phyloP scores from a whole-genome alignment of 2,113 vertebrate genomes.

The Madoqua kirkii region DNA sequence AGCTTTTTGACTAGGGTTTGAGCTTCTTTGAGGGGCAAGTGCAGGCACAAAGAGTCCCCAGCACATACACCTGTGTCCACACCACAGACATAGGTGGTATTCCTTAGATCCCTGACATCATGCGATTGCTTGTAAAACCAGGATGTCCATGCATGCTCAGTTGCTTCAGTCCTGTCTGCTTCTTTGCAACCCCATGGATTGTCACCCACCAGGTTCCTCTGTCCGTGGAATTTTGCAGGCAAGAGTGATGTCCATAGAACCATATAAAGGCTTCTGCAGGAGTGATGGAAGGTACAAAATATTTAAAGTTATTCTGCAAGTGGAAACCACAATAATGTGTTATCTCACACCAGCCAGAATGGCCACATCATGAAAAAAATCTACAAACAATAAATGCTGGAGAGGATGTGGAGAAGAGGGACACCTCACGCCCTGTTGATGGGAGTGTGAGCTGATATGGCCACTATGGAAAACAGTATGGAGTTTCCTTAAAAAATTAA shows the following conservation, averaged over 20 bases:
- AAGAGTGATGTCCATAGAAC: not conserved
- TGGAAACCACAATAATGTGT: not conserved
- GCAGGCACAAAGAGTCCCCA: not conserved
- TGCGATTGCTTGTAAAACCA: not conserved
- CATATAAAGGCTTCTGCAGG: not conserved
- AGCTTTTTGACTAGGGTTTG: not conserved
- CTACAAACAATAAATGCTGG: not conserved
- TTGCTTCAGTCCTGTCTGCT: not conserved
- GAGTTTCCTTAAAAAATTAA: not conserved
- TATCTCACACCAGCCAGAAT: not conserved
- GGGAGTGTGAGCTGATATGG: not conserved
- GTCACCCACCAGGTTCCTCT: not conserved
- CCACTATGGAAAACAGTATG: not conserved
- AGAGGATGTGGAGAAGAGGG: not conserved
- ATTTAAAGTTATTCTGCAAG: not conserved
- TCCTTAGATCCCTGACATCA: too few relatives aligned
- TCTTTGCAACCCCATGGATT: not conserved
- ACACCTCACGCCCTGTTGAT: not conserved
- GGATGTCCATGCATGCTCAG: not conserved
- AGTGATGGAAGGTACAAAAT: not conserved
- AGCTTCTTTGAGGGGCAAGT: not conserved
- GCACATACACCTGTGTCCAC: rapidly evolving
- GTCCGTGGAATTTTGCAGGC: not conserved
- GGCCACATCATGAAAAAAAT: not conserved
- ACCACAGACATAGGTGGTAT: rapidly evolving